phyloP scores from a whole-genome alignment of 2,797 vertebrate genomes.

The Heliangelus exortis region DNA sequence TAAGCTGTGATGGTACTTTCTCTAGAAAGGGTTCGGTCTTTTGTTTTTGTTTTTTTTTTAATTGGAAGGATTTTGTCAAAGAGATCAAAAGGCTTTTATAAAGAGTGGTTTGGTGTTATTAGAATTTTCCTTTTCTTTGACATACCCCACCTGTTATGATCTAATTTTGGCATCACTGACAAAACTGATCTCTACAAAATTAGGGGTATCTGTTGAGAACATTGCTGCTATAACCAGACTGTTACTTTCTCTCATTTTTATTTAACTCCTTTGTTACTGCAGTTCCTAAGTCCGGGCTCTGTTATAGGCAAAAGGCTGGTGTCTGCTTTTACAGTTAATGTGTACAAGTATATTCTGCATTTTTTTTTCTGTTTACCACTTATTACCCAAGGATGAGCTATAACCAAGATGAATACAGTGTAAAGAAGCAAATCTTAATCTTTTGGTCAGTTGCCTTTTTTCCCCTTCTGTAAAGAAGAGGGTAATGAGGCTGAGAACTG shows the following conservation, averaged over 20 bases:
- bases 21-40: neutral
- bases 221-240: neutral
- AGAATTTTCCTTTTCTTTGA: neutral
- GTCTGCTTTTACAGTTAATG: neutral
- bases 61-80: neutral
- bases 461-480: neutral
- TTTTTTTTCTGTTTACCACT: neutral
- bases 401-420: neutral
- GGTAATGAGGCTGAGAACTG: neutral
- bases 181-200: neutral
- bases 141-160: neutral
- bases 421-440: neutral
- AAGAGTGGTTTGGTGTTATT: neutral
- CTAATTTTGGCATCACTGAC: neutral
- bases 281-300: neutral
- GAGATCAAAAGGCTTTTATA: neutral
- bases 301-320: neutral
- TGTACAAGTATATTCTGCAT: neutral
- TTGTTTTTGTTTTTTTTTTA: neutral
- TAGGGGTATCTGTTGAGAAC: neutral
- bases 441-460: neutral
- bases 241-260: slow-evolving; percentile 5
- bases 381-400: neutral
- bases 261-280: neutral
- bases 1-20: neutral